Conservation (phyloP, 2,113 vertebrate genomes). For the Pluvialis apricaria region DNA sequence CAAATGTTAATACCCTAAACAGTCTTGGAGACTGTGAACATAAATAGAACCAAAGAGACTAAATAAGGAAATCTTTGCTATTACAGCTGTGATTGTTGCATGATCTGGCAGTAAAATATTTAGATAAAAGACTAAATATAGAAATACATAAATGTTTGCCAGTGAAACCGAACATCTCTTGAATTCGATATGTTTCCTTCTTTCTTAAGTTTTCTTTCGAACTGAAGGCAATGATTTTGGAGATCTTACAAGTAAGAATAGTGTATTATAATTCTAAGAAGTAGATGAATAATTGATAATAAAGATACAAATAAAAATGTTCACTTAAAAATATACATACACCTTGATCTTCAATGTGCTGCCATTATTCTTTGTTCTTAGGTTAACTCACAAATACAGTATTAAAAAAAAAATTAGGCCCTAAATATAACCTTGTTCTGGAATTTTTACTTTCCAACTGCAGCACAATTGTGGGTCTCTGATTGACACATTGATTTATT, state of each 20-base stretch:
- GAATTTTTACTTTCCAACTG: slow-evolving; percentile 20
- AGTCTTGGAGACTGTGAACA: neutral
- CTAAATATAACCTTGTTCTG: slow-evolving; percentile 31
- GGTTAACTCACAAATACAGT: neutral
- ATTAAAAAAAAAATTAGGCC: neutral
- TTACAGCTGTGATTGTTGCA: neutral
- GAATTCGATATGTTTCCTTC: neutral
- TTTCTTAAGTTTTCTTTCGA: neutral
- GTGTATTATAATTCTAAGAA: neutral
- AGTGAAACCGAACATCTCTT: neutral
- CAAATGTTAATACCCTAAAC: neutral
- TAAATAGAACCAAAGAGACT: neutral
- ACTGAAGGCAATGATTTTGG: neutral
- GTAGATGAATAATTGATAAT: neutral
- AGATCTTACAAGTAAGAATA: neutral
- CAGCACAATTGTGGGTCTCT: slow-evolving; percentile 50
- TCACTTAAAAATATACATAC: neutral
- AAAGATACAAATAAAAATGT: neutral
- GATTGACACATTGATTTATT: slow-evolving; percentile 74
- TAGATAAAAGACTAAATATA: neutral
- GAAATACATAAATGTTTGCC: neutral
- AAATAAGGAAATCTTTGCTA: neutral
- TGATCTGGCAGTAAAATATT: neutral
- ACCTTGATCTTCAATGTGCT: neutral
- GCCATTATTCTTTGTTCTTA: neutral